A percentile compares a stretch with the other conserved stretches of the same genome.
Conservation (phyloP, 1,140 invertebrate species). For the Daktulosphaira vitifoliae region DNA sequence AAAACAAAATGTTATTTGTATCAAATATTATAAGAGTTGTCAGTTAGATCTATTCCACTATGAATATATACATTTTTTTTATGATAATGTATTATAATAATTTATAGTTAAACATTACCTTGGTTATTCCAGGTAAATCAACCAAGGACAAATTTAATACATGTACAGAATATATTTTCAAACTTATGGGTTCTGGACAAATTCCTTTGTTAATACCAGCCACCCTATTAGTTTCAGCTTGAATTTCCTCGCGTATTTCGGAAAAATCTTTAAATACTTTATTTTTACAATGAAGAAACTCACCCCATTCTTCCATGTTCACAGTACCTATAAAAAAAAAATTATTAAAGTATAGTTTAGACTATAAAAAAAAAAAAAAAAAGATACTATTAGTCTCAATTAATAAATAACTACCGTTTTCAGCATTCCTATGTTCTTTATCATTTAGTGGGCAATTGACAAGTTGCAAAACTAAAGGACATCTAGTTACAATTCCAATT, state of each 20-base stretch:
- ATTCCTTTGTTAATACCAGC: constrained; percentile 96
- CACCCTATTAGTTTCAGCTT: constrained; percentile 84
- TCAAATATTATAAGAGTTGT: too few species aligned
- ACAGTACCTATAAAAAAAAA: constrained; percentile 58
- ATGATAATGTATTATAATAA: not conserved
- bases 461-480: constrained; percentile 89
- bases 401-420: constrained; percentile 42
- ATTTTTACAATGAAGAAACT: constrained; percentile 87
- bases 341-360: not conserved
- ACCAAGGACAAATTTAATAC: constrained; percentile 96
- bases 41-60: too few species aligned
- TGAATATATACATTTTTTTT: not conserved
- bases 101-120: constrained; percentile 50
- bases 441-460: constrained; percentile 86
- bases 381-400: not conserved
- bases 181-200: constrained; percentile 86
- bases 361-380: not conserved
- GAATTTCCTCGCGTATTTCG: constrained; percentile 86
- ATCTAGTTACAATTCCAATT: constrained; percentile 91
- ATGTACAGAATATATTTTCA: constrained; percentile 88
- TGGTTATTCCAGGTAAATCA: constrained; percentile 96
- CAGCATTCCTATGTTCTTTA: constrained; percentile 68
- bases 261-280: constrained; percentile 88
- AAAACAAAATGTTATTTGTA: too few species aligned
- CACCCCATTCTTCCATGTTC: constrained; percentile 88